These are phyloP conservation scores for Stomatorhinus ivindoensis DNA, from an alignment of 2,113 vertebrate species.

Conservation along the genomic window DNA sequence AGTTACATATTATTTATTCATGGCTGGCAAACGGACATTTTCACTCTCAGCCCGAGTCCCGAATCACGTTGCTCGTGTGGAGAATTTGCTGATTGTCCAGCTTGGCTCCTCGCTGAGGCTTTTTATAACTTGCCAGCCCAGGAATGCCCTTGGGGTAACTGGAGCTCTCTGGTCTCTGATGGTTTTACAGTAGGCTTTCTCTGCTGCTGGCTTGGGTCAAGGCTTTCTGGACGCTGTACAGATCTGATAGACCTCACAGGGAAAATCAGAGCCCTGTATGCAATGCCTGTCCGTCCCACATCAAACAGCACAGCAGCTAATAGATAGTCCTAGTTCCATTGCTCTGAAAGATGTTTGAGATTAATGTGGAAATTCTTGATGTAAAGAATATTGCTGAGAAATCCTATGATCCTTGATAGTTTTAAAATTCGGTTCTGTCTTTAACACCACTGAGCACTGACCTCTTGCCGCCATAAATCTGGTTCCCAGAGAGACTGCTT, in stretches of 20 bases:
- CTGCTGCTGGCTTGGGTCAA: neutral
- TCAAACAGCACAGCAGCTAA: neutral
- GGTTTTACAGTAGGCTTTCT: conserved; percentile 12
- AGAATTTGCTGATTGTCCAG: conserved; percentile 41
- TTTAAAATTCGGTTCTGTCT: neutral
- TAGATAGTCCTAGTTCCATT: neutral
- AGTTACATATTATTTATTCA: neutral
- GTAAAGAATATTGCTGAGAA: neutral
- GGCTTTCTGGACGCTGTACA: neutral
- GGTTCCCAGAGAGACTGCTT: neutral
- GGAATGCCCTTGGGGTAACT: conserved; percentile 35
- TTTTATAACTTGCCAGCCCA: conserved; percentile 41
- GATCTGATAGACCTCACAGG: neutral
- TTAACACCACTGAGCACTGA: neutral
- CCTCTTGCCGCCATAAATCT: neutral
- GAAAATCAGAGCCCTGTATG: neutral
- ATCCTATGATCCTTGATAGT: neutral
- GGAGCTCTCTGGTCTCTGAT: conserved; percentile 16
- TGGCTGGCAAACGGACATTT: conserved; percentile 14
- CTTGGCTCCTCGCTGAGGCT: conserved; percentile 17
- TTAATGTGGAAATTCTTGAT: neutral
- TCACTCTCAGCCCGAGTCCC: conserved; percentile 30
- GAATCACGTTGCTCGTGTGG: neutral
- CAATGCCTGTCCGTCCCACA: neutral
- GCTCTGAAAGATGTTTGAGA: neutral